A percentile compares a stretch with the other conserved stretches of the same genome.
Conservation (phyloP, 2,888 invertebrate genomes). For the Agonum fuliginosum region DNA sequence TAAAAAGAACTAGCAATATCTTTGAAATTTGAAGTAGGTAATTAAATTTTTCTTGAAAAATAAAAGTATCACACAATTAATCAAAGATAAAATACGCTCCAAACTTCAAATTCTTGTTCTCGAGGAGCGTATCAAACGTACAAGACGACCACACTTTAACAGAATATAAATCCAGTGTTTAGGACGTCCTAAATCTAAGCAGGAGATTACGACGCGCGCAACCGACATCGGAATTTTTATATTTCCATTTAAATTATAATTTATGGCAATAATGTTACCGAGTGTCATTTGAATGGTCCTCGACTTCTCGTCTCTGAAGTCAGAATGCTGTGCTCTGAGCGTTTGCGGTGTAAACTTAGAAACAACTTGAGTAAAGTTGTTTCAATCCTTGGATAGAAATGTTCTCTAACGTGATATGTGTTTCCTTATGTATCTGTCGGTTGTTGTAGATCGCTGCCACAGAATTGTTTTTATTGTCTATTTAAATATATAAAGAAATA, state of each 20-base stretch:
- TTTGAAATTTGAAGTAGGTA: no score
- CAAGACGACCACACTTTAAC: slow-evolving; percentile 52
- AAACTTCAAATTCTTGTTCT: slow-evolving; percentile 5
- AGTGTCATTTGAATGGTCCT: slow-evolving; percentile 29
- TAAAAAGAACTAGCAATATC: no score
- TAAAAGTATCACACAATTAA: slow-evolving; percentile 53
- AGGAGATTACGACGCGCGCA: slow-evolving; percentile 51
- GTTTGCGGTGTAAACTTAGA: not conserved
- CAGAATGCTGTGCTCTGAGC: no score
- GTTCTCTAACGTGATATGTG: not conserved
- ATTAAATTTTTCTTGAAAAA: no score
- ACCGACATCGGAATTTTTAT: slow-evolving; percentile 58
- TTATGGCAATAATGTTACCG: slow-evolving; percentile 57
- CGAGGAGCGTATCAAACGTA: slow-evolving; percentile 3
- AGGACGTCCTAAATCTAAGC: slow-evolving; percentile 54
- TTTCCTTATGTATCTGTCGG: slow-evolving; percentile 20
- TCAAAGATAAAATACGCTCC: slow-evolving; percentile 46
- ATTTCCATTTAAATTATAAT: slow-evolving; percentile 60
- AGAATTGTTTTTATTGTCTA: not conserved
- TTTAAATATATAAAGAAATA: not conserved
- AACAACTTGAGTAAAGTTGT: not conserved
- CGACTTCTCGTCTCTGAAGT: no score
- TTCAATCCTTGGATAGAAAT: slow-evolving; percentile 1
- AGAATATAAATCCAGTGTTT: slow-evolving; percentile 56
- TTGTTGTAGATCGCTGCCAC: no score